Evolutionary conservation across 2,888 invertebrate genomes (phyloP).

Genomic region (Choreutis nemorana): DNA sequence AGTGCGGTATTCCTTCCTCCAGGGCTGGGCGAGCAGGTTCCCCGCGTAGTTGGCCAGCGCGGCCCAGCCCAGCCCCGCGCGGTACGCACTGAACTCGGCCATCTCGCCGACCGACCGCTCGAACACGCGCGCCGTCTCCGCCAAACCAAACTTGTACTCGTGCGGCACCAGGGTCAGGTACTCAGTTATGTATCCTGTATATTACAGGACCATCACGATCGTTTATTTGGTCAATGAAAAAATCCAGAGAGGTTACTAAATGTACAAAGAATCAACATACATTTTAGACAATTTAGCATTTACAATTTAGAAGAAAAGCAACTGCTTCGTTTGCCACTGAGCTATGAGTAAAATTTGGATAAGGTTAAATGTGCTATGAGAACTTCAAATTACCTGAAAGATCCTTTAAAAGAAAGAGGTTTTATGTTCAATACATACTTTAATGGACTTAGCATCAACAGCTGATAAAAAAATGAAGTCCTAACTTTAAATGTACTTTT

Average conservation of each 20-base stretch:
- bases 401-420: not conserved
- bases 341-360: too few species aligned
- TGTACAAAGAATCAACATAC: too few species aligned
- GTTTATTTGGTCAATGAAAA: not conserved
- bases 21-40: constrained; percentile 85
- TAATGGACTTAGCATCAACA: not conserved
- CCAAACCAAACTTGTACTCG: constrained; percentile 79
- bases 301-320: too few species aligned
- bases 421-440: not conserved
- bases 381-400: not conserved
- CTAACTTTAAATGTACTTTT: not conserved
- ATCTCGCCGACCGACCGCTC: constrained; percentile 74
- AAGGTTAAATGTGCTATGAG: not conserved
- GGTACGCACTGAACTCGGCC: constrained; percentile 80
- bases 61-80: constrained; percentile 84
- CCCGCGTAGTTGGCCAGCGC: constrained; percentile 86
- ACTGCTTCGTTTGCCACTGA: too few species aligned
- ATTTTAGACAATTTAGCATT: too few species aligned
- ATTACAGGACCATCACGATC: constrained; percentile 12
- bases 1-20: constrained; percentile 85
- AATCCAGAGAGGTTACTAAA: too few species aligned
- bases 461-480: too few species aligned
- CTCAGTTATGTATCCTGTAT: constrained; percentile 78
- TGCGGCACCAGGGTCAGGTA: constrained; percentile 81
- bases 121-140: constrained; percentile 79